Percentiles rank a stretch among this genome's conserved stretches.
These are phyloP conservation scores for Notolabrus celidotus DNA, from an alignment of 2,797 vertebrate genomes.

Conservation along the genomic window DNA sequence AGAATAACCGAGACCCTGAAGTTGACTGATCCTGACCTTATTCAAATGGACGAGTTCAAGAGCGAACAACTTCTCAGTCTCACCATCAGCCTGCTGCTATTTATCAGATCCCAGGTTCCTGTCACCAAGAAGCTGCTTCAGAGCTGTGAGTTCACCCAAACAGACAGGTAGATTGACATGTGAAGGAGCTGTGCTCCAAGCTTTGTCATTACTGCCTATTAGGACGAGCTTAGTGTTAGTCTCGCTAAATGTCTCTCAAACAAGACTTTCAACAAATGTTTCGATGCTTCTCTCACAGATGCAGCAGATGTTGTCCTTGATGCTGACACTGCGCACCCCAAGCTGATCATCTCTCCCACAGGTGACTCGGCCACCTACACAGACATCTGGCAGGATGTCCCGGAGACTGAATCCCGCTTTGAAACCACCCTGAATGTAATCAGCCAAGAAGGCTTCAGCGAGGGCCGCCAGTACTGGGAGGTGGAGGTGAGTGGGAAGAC, in stretches of 20 bases:
- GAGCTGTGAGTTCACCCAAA: conserved; percentile 73
- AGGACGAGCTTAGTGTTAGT: background rate
- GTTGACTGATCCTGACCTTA: conserved; percentile 69
- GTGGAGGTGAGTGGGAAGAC: conserved; percentile 78
- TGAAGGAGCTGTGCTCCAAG: background rate
- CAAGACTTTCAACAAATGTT: background rate
- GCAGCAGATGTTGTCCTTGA: conserved; percentile 71
- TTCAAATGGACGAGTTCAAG: conserved; percentile 77
- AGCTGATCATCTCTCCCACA: conserved; percentile 75
- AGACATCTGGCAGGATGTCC: conserved; percentile 77
- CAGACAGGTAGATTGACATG: conserved; percentile 5
- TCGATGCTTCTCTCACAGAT: conserved; percentile 47
- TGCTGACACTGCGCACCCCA: conserved; percentile 75
- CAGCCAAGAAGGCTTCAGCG: conserved; percentile 67
- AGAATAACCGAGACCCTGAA: conserved; percentile 71
- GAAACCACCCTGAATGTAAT: conserved; percentile 77
- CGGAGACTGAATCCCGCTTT: conserved; percentile 70
- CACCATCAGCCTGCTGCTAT: conserved; percentile 78
- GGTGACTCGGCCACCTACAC: conserved; percentile 71
- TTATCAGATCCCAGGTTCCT: conserved; percentile 80
- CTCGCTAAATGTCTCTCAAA: background rate
- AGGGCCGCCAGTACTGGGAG: conserved; percentile 81
- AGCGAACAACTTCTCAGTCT: conserved; percentile 74
- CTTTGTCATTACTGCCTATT: background rate
- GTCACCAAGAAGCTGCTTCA: conserved; percentile 78